phyloP scores from a whole-genome alignment of 2,113 vertebrate genomes.

The Clarias macrocephalus region DNA sequence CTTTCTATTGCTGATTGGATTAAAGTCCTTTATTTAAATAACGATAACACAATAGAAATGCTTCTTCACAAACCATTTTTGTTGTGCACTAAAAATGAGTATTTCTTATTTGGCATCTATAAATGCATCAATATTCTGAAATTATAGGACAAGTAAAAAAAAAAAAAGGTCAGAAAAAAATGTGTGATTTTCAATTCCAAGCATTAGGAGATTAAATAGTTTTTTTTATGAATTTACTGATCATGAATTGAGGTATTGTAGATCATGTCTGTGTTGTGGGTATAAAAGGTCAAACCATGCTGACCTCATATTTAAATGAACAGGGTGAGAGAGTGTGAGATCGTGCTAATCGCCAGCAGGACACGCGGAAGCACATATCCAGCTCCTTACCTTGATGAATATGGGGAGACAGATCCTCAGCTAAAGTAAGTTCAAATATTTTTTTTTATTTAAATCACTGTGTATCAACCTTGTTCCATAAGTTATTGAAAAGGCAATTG shows the following conservation, averaged over 20 bases:
- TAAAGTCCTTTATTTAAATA: neutral
- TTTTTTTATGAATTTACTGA: neutral
- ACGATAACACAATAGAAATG: neutral
- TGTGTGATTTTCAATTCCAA: neutral
- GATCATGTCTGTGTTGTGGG: neutral
- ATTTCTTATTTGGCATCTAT: neutral
- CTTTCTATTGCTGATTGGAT: neutral
- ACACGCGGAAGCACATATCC: slow-evolving; percentile 90
- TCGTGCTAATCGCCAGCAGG: slow-evolving; percentile 91
- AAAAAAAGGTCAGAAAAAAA: neutral
- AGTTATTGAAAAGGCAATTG: neutral
- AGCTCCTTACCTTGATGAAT: slow-evolving; percentile 95
- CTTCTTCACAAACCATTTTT: neutral
- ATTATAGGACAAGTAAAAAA: neutral
- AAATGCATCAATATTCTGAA: neutral
- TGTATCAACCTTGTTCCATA: neutral
- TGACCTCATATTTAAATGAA: slow-evolving; percentile 33
- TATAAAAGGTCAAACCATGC: neutral
- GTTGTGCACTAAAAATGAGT: neutral
- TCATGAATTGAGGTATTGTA: neutral
- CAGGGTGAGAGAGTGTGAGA: slow-evolving; percentile 94
- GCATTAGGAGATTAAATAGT: neutral
- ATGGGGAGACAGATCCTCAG: slow-evolving; percentile 95
- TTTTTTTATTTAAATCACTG: neutral
- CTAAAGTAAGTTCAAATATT: slow-evolving; percentile 79